phyloP scores from a whole-genome alignment of 2,888 invertebrate genomes.

The Strigamia maritima region DNA sequence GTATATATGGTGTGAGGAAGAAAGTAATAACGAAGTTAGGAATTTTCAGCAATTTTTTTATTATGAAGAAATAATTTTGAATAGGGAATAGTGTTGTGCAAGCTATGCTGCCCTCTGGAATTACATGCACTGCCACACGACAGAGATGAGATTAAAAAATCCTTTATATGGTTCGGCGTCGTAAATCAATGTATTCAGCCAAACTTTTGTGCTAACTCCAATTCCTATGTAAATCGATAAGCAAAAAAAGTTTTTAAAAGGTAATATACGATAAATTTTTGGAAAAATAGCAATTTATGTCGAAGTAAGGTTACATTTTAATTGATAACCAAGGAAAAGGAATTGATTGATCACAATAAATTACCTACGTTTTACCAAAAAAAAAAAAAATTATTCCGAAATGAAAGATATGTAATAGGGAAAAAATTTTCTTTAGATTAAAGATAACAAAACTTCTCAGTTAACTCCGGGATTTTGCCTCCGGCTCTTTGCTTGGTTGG shows the following conservation, averaged over 20 bases:
- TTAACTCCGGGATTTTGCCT: constrained; percentile 29
- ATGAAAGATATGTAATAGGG: not conserved
- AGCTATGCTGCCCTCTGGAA: constrained; percentile 15
- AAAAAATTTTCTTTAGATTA: constrained; percentile 4
- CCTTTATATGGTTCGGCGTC: not conserved
- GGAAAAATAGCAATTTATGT: not conserved
- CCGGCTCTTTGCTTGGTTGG: constrained; percentile 1
- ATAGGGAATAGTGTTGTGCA: constrained; percentile 17
- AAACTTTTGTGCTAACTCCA: constrained; percentile 18
- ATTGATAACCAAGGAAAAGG: constrained; percentile 19
- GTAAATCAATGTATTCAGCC: constrained; percentile 25
- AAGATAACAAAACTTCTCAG: constrained; percentile 32
- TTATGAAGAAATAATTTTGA: constrained; percentile 18
- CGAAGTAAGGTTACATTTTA: not conserved
- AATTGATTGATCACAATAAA: constrained; percentile 17
- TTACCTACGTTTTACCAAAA: not conserved
- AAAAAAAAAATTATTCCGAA: not conserved
- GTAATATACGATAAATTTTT: not conserved
- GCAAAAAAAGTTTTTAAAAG: constrained; percentile 5
- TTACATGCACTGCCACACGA: constrained; percentile 28
- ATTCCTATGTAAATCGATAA: constrained; percentile 17
- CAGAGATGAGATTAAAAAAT: constrained; percentile 34
- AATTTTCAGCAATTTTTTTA: constrained; percentile 24
- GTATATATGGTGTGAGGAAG: not conserved
- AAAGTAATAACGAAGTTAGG: constrained; percentile 16